These are phyloP conservation scores for Psophia crepitans DNA, from an alignment of 2,113 vertebrate genomes.

Conservation along the genomic window DNA sequence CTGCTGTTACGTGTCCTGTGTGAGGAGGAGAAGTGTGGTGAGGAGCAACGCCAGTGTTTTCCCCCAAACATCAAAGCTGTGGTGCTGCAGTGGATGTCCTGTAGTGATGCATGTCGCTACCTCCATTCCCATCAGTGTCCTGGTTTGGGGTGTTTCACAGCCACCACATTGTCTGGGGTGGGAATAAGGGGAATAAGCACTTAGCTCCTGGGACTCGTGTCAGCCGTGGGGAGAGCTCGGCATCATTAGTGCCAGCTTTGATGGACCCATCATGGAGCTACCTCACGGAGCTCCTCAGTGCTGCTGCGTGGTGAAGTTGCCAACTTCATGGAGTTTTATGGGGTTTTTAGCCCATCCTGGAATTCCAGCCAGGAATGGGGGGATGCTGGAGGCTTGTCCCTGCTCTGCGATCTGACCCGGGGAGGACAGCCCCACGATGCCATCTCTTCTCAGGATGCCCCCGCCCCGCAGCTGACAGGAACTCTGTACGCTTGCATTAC, in stretches of 20 bases:
- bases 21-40: neutral
- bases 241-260: accelerated
- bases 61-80: too few relatives aligned
- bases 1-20: neutral
- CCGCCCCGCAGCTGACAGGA: neutral
- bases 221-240: neutral
- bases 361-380: neutral
- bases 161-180: accelerated
- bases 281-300: accelerated
- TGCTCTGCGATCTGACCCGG: neutral
- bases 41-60: neutral
- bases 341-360: neutral
- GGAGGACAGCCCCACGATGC: neutral
- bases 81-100: neutral
- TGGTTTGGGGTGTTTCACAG: neutral
- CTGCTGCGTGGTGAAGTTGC: neutral
- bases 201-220: neutral
- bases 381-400: neutral
- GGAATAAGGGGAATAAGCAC: too few relatives aligned
- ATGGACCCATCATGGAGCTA: neutral
- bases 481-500: neutral
- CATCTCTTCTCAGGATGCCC: neutral
- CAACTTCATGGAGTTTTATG: neutral
- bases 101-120: neutral
- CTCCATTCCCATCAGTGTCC: neutral